Evolutionary conservation across 2,888 invertebrate genomes (phyloP).

Genomic region (Apotomis turbidana): DNA sequence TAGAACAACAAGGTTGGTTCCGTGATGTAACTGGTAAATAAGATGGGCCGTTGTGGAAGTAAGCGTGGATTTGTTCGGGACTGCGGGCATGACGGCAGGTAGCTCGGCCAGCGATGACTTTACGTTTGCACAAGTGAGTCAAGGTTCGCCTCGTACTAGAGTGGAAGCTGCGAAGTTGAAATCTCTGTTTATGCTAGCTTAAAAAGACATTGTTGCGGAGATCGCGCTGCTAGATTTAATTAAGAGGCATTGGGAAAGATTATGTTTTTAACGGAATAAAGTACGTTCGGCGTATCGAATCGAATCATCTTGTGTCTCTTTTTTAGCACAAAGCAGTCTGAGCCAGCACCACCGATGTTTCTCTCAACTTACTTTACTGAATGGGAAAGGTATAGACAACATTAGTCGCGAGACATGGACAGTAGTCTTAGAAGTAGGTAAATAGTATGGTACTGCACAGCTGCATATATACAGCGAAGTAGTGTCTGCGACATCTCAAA

Average conservation of each 20-base stretch:
- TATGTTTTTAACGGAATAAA: too few species aligned
- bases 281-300: too few species aligned
- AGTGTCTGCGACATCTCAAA: too few species aligned
- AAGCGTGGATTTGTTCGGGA: constrained; percentile 19
- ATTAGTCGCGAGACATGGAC: too few species aligned
- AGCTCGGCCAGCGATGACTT: not conserved
- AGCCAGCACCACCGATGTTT: too few species aligned
- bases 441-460: too few species aligned
- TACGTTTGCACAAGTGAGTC: not conserved
- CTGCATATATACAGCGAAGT: too few species aligned
- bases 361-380: too few species aligned
- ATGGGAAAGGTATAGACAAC: too few species aligned
- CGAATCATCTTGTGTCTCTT: too few species aligned
- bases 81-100: constrained; percentile 25
- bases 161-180: constrained; percentile 35
- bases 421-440: too few species aligned
- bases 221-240: constrained; percentile 29
- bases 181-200: constrained; percentile 37
- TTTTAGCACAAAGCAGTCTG: too few species aligned
- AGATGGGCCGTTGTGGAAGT: constrained; percentile 4
- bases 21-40: not conserved
- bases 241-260: constrained; percentile 1
- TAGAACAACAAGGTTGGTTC: constrained; percentile 1
- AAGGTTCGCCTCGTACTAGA: constrained; percentile 21
- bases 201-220: constrained; percentile 34